Percentiles rank a stretch among this genome's conserved stretches.
These are phyloP conservation scores for Bombus picipes DNA, from an alignment of 1,140 invertebrate genomes.

Conservation along the genomic window DNA sequence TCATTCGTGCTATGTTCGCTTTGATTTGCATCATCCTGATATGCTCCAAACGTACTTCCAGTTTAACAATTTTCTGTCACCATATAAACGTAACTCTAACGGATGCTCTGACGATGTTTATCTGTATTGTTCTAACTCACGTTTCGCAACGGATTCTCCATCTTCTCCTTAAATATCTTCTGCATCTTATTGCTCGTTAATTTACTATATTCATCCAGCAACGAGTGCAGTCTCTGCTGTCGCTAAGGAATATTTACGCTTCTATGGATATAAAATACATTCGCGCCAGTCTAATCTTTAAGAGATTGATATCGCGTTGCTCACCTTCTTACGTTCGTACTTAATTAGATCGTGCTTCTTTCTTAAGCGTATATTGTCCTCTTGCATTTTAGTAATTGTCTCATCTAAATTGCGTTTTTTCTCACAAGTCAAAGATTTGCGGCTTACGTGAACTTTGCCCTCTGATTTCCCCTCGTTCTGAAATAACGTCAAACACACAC, in stretches of 20 bases:
- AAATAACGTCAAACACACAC: constrained; percentile 21
- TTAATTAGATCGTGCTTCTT: constrained; percentile 89
- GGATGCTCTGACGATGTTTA: not conserved
- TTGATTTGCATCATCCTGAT: constrained; percentile 91
- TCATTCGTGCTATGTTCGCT: constrained; percentile 89
- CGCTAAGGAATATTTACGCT: constrained; percentile 66
- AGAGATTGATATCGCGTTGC: constrained; percentile 8
- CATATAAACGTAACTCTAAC: constrained; percentile 6
- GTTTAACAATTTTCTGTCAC: constrained; percentile 86
- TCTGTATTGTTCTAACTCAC: constrained; percentile 61
- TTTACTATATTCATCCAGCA: constrained; percentile 85
- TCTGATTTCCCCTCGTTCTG: constrained; percentile 79
- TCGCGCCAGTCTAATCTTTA: constrained; percentile 10
- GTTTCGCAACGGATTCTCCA: constrained; percentile 75
- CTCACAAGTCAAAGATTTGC: constrained; percentile 72
- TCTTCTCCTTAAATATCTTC: constrained; percentile 76
- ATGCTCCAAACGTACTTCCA: constrained; percentile 85
- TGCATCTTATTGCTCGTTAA: constrained; percentile 80
- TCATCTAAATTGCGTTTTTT: constrained; percentile 82
- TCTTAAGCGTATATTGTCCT: constrained; percentile 89
- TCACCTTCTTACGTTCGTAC: constrained; percentile 86
- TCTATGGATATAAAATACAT: not conserved
- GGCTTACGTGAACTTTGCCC: constrained; percentile 68
- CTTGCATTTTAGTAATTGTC: constrained; percentile 85
- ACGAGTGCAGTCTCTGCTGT: constrained; percentile 83